phyloP scores from a whole-genome alignment of 2,797 vertebrate genomes.

The Anguilla marmorata region DNA sequence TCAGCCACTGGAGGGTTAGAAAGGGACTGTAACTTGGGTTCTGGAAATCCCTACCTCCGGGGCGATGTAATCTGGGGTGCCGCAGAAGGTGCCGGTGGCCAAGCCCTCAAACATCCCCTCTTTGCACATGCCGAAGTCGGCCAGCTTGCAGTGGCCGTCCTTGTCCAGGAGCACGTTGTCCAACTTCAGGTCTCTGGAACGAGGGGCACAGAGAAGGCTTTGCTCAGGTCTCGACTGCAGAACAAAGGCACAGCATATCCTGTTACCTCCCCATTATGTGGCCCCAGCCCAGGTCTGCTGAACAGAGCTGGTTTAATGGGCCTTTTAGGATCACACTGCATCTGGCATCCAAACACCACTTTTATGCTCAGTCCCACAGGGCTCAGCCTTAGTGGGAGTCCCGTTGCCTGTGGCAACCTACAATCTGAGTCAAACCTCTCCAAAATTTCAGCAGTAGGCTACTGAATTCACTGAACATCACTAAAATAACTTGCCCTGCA shows the following conservation, averaged over 20 bases:
- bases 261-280: neutral
- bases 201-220: neutral
- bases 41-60: slow-evolving; percentile 81
- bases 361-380: neutral
- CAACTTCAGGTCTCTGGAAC: slow-evolving; percentile 89
- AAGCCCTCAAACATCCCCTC: slow-evolving; percentile 85
- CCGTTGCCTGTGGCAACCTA: neutral
- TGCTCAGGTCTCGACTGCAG: slow-evolving; percentile 24
- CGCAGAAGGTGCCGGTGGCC: slow-evolving; percentile 93
- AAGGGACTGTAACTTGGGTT: neutral
- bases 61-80: slow-evolving; percentile 96
- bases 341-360: neutral
- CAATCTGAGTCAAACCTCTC: neutral
- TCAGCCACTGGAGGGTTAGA: neutral
- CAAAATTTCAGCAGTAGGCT: neutral
- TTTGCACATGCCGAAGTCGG: slow-evolving; percentile 99
- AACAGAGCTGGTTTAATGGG: slow-evolving; percentile 5
- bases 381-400: neutral
- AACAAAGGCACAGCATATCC: slow-evolving; percentile 12
- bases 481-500: no score
- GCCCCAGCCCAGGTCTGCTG: neutral
- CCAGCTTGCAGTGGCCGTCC: slow-evolving; percentile 97
- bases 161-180: slow-evolving; percentile 94
- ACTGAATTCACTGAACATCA: neutral
- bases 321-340: slow-evolving; percentile 1